These are phyloP conservation scores for Drosophila sechellia DNA, from an alignment of 1,140 invertebrate genomes.

Conservation along the genomic window DNA sequence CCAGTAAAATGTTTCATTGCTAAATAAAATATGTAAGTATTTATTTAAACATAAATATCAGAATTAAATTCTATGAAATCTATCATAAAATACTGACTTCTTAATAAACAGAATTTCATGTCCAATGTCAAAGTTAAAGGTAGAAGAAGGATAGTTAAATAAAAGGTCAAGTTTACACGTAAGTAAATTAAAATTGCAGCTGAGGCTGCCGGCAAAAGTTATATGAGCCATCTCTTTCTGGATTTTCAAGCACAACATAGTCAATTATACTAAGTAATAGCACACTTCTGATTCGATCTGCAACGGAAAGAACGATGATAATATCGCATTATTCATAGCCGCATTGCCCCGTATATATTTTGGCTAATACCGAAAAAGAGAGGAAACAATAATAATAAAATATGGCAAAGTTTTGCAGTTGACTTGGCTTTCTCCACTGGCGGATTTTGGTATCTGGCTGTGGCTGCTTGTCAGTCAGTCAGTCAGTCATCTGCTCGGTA, in stretches of 20 bases:
- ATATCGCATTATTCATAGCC: slow-evolving; percentile 47
- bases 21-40: background rate
- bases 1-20: no score
- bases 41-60: no score
- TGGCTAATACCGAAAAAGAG: slow-evolving; percentile 31
- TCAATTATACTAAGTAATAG: slow-evolving; percentile 35
- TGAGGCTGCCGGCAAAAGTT: background rate
- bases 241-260: slow-evolving; percentile 3
- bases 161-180: slow-evolving; percentile 49
- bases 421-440: slow-evolving; percentile 35
- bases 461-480: slow-evolving; percentile 46
- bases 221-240: background rate
- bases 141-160: slow-evolving; percentile 21
- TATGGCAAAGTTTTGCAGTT: slow-evolving; percentile 54
- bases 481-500: slow-evolving; percentile 56
- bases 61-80: no score
- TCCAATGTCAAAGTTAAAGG: slow-evolving; percentile 11
- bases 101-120: slow-evolving; percentile 43
- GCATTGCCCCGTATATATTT: slow-evolving; percentile 44
- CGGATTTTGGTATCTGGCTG: slow-evolving; percentile 41
- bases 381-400: slow-evolving; percentile 35
- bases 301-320: slow-evolving; percentile 29
- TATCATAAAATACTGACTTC: slow-evolving; percentile 2
- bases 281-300: slow-evolving; percentile 25
- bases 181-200: slow-evolving; percentile 58